Conservation (phyloP, 2,113 vertebrate genomes). For the Alethe diademata region DNA sequence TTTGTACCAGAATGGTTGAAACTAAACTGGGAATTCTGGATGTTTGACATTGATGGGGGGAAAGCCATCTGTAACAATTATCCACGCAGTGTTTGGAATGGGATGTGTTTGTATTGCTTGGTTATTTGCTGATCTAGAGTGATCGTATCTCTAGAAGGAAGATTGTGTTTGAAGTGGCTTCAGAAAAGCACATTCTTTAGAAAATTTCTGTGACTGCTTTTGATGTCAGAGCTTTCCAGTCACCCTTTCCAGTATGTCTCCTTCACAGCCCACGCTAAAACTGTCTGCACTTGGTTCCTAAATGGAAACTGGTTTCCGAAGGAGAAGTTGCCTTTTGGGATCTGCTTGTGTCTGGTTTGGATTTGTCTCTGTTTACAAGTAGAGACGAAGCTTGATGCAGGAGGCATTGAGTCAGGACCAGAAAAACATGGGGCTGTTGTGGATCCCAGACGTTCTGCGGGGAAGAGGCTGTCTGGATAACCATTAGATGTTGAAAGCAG, state of each 20-base stretch:
- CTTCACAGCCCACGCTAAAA: neutral
- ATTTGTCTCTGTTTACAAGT: neutral
- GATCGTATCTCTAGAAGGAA: neutral
- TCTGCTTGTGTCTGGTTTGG: neutral
- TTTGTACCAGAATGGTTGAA: neutral
- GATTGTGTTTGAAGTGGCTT: neutral
- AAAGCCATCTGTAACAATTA: neutral
- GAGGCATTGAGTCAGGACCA: neutral
- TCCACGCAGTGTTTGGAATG: neutral
- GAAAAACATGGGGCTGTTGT: neutral
- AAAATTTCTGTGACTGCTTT: neutral
- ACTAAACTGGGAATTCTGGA: neutral
- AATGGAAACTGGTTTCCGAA: conserved; percentile 10
- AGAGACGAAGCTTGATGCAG: neutral
- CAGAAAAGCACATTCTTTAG: neutral
- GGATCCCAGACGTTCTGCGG: neutral
- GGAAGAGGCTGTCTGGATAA: neutral
- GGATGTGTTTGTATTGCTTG: neutral
- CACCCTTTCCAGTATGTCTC: neutral
- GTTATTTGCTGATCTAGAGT: neutral
- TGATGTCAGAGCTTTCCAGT: neutral
- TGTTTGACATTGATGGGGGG: neutral
- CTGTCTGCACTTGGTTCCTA: neutral
- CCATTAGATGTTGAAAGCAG: neutral
- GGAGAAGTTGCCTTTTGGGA: neutral